phyloP scores from a whole-genome alignment of 2,797 vertebrate genomes.

The Smutsia temminckii region DNA sequence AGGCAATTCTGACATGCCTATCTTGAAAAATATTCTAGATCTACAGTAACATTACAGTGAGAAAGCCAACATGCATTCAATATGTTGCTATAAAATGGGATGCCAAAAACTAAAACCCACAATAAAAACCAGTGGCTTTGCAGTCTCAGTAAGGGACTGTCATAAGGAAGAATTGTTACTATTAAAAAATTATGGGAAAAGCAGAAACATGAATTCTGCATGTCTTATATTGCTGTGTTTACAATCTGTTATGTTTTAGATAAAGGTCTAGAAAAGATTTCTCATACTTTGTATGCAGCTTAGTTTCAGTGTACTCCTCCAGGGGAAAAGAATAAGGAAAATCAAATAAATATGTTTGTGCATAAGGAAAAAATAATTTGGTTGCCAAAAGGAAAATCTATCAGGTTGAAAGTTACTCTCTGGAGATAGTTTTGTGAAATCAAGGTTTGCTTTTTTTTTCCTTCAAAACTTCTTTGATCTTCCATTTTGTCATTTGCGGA shows the following conservation, averaged over 20 bases:
- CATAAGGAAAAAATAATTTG: constrained; percentile 76
- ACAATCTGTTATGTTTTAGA: constrained; percentile 71
- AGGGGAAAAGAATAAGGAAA: constrained; percentile 75
- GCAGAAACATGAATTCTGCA: constrained; percentile 62
- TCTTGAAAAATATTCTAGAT: background rate
- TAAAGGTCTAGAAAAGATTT: constrained; percentile 69
- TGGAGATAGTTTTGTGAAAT: constrained; percentile 69
- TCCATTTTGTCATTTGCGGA: constrained; percentile 64
- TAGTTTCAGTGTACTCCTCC: constrained; percentile 67
- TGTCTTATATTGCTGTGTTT: constrained; percentile 61
- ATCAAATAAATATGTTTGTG: constrained; percentile 78
- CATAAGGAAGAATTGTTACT: constrained; percentile 62
- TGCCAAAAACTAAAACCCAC: constrained; percentile 50
- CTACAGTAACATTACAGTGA: background rate
- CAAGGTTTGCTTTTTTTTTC: constrained; percentile 65
- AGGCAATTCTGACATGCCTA: background rate
- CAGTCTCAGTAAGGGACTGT: constrained; percentile 47
- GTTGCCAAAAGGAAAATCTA: constrained; percentile 77
- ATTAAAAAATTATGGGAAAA: constrained; percentile 70
- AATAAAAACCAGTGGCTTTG: constrained; percentile 51
- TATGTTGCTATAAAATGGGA: constrained; percentile 32
- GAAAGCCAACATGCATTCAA: constrained; percentile 8
- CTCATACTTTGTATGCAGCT: constrained; percentile 41
- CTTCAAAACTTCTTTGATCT: constrained; percentile 72
- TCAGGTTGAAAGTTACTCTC: constrained; percentile 79